Evolutionary conservation across 2,113 vertebrate genomes (phyloP), one percentile per base, ranked within the genome.

Genomic region (Chunga burmeisteri): DNA sequence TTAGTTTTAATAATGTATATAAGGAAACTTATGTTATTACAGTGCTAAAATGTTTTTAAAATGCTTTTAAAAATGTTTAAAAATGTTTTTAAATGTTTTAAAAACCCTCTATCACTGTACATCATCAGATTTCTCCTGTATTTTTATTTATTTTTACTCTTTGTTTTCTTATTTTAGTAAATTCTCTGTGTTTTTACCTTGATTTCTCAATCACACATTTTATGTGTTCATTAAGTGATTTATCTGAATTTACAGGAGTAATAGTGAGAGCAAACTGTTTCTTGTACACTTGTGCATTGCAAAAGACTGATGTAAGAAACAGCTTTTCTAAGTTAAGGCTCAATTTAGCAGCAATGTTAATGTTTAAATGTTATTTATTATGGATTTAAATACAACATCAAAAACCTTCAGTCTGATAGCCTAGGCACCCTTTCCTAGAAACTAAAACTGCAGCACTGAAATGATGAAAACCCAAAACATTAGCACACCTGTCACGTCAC

Each of bases 321-420:
- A 91, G 53, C 30, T 79, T 94, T 94, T 87, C 25, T 25, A 95
- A 75, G 47, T n/a, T 67, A 91, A 8, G 1, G 77, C 58, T 95
- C 58, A 85, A 78, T 77, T 97, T 96, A 91, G 29, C 71, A 80
- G 46, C 29, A 75, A 70, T 49, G 59, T 91, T 77, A 77, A 89
- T 86, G 84, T 80, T 94, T 94, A 82, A 83, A 83, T 87, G 49
- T 70, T 86, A 85, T 91, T 95, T 93, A 73, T 85, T 82, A 66
- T 86, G 78, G 38, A 83, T 95, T 90, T 91, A 90, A 90, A 82
- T 88, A 46, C 20, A 47, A 58, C 18, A 47, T n/a, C 19, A 68
- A 73, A 88, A 77, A 47, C 1, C 32, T 80, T 66, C 42, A 23
- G 17, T 62, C 13, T 94, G 70, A 38, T 86, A 55, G 30, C 11